phyloP scores from a whole-genome alignment of 2,888 invertebrate species.

The Laspeyria flexula region DNA sequence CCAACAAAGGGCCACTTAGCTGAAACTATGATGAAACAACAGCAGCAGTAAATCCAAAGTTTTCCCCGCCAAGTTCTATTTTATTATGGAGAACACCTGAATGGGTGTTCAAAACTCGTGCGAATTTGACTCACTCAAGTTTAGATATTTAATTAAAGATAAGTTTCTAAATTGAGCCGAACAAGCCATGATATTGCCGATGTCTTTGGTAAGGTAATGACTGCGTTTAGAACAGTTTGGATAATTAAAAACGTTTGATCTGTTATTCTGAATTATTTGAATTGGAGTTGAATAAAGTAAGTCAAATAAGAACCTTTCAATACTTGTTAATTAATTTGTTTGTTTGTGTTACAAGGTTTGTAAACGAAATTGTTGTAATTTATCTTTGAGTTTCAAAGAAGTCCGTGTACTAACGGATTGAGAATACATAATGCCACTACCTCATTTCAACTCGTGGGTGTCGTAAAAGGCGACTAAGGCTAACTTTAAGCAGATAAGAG shows the following conservation, averaged over 20 bases:
- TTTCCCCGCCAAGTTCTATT: conserved; percentile 27
- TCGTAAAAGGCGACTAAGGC: too few species aligned
- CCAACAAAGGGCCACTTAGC: neutral
- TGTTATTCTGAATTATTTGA: neutral
- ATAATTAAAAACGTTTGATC: neutral
- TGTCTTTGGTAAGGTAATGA: neutral
- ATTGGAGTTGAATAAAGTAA: neutral
- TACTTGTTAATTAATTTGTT: too few species aligned
- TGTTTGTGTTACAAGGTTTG: too few species aligned
- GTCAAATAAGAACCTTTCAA: neutral
- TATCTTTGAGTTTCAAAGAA: too few species aligned
- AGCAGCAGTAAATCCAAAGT: conserved; percentile 21
- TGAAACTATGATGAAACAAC: conserved; percentile 24
- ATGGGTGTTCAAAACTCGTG: conserved; percentile 45
- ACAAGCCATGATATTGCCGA: conserved; percentile 10
- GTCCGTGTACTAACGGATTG: too few species aligned
- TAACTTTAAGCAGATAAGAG: too few species aligned
- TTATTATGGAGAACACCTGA: conserved; percentile 50
- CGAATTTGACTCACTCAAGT: conserved; percentile 44
- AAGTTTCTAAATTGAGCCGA: neutral
- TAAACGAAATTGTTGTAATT: too few species aligned
- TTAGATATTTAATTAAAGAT: conserved; percentile 44
- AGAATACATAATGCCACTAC: too few species aligned
- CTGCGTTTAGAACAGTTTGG: neutral
- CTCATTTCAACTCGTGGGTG: too few species aligned